Conservation (phyloP, 2,113 vertebrate species). For the Nicator chloris region DNA sequence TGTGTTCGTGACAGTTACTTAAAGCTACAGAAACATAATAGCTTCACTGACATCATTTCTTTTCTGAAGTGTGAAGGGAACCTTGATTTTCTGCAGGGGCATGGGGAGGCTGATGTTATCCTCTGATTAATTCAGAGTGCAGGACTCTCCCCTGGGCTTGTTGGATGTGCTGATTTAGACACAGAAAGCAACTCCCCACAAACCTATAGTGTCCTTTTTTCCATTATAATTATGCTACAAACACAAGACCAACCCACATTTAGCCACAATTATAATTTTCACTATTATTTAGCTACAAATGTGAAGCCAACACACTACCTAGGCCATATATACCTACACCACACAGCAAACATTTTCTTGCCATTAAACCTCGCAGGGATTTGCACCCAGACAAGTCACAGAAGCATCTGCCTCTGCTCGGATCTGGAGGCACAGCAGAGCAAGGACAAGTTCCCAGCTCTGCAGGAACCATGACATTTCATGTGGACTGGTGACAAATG, state of each 20-base stretch:
- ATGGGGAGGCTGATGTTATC: background rate
- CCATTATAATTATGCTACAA: rapidly evolving
- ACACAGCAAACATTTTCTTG: background rate
- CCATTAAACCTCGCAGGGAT: background rate
- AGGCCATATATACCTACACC: rapidly evolving
- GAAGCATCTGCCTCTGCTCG: background rate
- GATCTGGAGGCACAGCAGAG: background rate
- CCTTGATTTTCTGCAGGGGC: background rate
- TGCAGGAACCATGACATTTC: background rate
- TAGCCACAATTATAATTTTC: background rate
- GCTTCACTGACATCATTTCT: background rate
- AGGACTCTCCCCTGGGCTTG: background rate
- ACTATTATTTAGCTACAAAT: background rate
- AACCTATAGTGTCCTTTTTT: rapidly evolving
- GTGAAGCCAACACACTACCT: background rate
- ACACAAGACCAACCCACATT: background rate
- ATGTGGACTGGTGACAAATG: background rate
- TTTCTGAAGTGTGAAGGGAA: background rate
- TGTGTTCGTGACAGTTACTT: background rate
- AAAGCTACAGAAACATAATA: background rate
- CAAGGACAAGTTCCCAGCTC: background rate
- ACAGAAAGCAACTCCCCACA: background rate
- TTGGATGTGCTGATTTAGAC: background rate
- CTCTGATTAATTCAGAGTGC: background rate
- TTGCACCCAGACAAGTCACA: rapidly evolving